phyloP scores from a whole-genome alignment of 2,113 vertebrate species.

The Pedionomus torquatus region DNA sequence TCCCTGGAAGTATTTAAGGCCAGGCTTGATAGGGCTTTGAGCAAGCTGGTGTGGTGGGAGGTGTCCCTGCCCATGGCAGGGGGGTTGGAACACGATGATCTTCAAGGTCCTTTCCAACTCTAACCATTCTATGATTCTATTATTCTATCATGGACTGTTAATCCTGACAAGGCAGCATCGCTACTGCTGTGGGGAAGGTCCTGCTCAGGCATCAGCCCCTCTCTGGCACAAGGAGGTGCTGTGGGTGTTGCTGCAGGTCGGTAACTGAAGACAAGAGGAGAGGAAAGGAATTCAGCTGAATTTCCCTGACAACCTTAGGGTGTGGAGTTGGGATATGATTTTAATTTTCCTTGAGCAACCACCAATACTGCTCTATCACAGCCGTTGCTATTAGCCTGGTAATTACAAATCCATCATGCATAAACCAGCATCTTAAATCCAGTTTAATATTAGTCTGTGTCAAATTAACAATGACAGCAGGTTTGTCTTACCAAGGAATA shows the following conservation, averaged over 20 bases:
- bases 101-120: too few relatives aligned
- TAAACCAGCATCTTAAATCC: background rate
- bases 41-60: too few relatives aligned
- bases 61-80: too few relatives aligned
- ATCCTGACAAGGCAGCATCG: fast-evolving
- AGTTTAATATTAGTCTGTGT: constrained; percentile 31
- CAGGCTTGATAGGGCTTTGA: too few relatives aligned
- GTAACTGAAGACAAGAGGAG: background rate
- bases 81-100: too few relatives aligned
- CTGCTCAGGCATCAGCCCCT: background rate
- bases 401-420: background rate
- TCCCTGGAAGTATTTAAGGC: too few relatives aligned
- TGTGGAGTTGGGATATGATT: background rate
- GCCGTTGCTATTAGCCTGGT: background rate
- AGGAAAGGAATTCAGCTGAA: background rate
- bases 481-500: background rate
- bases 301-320: background rate
- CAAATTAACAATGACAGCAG: background rate
- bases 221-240: background rate
- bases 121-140: too few relatives aligned
- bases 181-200: background rate
- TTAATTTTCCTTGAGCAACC: background rate
- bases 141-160: fast-evolving
- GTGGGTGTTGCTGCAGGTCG: background rate
- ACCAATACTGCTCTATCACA: background rate